Evolutionary conservation across 2,113 vertebrate species (phyloP), one percentile per base, ranked within the genome.

Genomic region (Callipepla squamata): DNA sequence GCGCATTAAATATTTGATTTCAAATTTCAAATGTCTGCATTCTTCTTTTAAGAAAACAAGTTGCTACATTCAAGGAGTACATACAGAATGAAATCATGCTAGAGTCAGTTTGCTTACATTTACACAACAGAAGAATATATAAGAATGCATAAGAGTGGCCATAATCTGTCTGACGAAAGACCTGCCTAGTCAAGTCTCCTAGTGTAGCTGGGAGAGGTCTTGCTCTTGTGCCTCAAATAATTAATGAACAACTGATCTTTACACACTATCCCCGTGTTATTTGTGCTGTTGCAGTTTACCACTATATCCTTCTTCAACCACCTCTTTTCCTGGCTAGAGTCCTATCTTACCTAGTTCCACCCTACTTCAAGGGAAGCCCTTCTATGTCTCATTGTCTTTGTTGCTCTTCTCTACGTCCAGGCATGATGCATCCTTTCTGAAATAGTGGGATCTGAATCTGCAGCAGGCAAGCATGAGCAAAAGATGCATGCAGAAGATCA

Each of bases 1-100:
- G 63, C 30, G 50, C 65, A 72, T 93, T 80, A 94, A 94, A 80
- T 79, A 92, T 59, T 89, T 86, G 42, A 78, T 70, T 89, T 45
- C 59, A 92, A 82, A 55, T 76, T 45, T 58, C 85, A 86, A 76
- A 55, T 42, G 25, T 34, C 79, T 87, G 63, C 13, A 45, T 89
- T 50, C 61, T 83, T 75, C 48, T 75, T 67, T 79, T 86, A 85
- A 75, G 80, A 72, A 91, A 87, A 80, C 19, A 61, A 78, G n/a
- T 36, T 53, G 38, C 23, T 65, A 70, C 69, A 83, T 66, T 79
- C 51, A 70, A 45, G 32, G 36, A 51, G 25, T 40, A 47, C 30
- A 38, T 32, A 69, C 19, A 58, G 62, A 76, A 70, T 36, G 44
- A 81, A 81, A 53, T 34, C 28, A 62, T 2, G 1, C 65, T 69